Percentiles rank a stretch among this genome's conserved stretches.
These are phyloP conservation scores for Triplophysa rosa DNA, from an alignment of 2,113 vertebrate genomes.

Conservation along the genomic window DNA sequence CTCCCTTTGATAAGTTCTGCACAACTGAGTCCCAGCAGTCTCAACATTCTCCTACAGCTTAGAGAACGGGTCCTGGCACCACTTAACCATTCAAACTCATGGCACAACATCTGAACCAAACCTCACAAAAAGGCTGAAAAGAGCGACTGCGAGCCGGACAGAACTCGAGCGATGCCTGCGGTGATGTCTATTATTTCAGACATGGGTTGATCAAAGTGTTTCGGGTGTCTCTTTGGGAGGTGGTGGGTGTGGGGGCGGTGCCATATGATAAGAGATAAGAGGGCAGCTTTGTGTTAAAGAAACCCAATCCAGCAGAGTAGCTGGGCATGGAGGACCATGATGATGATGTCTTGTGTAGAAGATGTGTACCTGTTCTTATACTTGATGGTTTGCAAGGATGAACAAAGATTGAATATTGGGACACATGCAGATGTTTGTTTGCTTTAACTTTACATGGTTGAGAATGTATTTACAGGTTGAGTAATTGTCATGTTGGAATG, in stretches of 20 bases:
- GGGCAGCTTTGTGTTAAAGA: background rate
- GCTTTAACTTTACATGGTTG: too few species aligned
- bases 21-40: slow-evolving; percentile 61
- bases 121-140: slow-evolving; percentile 3
- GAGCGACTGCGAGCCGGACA: background rate
- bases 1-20: background rate
- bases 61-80: slow-evolving; percentile 39
- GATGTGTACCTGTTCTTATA: too few species aligned
- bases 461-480: too few species aligned
- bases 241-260: slow-evolving; percentile 32
- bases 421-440: too few species aligned
- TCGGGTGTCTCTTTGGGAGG: slow-evolving; percentile 27
- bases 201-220: slow-evolving; percentile 62
- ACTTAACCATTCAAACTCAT: slow-evolving; percentile 28
- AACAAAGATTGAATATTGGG: too few species aligned
- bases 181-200: slow-evolving; percentile 42
- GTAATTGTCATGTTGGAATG: too few species aligned
- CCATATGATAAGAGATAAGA: slow-evolving; percentile 9
- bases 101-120: slow-evolving; percentile 24
- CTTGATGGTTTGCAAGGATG: too few species aligned
- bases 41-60: slow-evolving; percentile 59
- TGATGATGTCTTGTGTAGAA: too few species aligned
- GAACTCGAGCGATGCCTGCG: slow-evolving; percentile 30
- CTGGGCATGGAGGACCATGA: too few species aligned
- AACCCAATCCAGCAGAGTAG: background rate